Evolutionary conservation across 2,888 invertebrate genomes (phyloP), one percentile per base, ranked within the genome.

Genomic region (Nesidiocoris tenuis): DNA sequence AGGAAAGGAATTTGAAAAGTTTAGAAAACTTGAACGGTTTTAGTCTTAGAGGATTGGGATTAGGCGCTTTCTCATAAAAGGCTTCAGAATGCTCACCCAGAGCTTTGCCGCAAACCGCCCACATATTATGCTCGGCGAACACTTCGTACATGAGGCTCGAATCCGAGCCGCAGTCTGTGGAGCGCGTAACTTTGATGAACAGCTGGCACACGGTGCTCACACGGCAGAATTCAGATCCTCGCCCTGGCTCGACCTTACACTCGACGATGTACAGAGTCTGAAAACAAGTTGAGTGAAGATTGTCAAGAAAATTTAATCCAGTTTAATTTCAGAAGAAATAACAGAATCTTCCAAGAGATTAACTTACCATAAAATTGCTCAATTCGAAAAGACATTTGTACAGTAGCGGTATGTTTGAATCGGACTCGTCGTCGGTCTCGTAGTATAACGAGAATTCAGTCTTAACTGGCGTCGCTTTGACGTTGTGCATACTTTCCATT

Each of bases 101-200:
- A 24, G 95, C 94, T 74, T 94, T 87, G 1, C 96, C 96, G 81
- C 94, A 90, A 23, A 75, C 68, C 0, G 95, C 95, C 97, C 97
- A 97, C 87, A 94, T 90, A 54, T 91, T 91, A 83, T 94, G 94
- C 84, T 96, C 96, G 16, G 94, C 93, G 67, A 95, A 84, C 9
- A 97, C 95, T 84, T 96, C 96, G 83, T 96, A 97, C 94, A 96
- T 95, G 0, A 96, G 87, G 2, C 90, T 90, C 80, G 82, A 80
- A 68, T 80, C 75, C 76, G 81, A 66, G 74, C 78, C 74, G 12
- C 39, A 39, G 68, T 79, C 80, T 74, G 78, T 80, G 2, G 81
- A 86, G 83, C 89, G 88, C 79, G 88, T 89, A 61, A 94, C 90
- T 79, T 88, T 89, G 76, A 94, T 84, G 82, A 91, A 90, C 81